Evolutionary conservation across 2,113 vertebrate species (phyloP).

Genomic region (western clawed frog (Xenopus tropicalis)): UCB_Xtro_10.0 CM004446.2:90533501-90534000

Average conservation of each 20-base stretch:
- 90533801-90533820: slow-evolving; percentile 27
- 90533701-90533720: slow-evolving; percentile 37
- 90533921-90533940: too few species aligned
- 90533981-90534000: too few species aligned
- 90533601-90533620: slow-evolving; percentile 37
- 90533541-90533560: slow-evolving; percentile 9
- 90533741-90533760: slow-evolving; percentile 22
- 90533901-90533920: too few species aligned
- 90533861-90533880: not conserved
- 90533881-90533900: too few species aligned
- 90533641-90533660: slow-evolving; percentile 42
- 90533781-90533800: slow-evolving; percentile 30
- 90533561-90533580: slow-evolving; percentile 12
- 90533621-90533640: slow-evolving; percentile 32
- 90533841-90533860: slow-evolving; percentile 22
- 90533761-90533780: slow-evolving; percentile 7
- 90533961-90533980: too few species aligned
- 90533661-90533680: slow-evolving; percentile 34
- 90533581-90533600: slow-evolving; percentile 28
- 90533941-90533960: too few species aligned
- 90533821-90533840: slow-evolving; percentile 35
- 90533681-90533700: slow-evolving; percentile 36
- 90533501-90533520: too few species aligned
- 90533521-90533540: not conserved
- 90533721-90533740: slow-evolving; percentile 37